phyloP scores from a whole-genome alignment of 2,797 vertebrate genomes.

The Diplodus sargus region DNA sequence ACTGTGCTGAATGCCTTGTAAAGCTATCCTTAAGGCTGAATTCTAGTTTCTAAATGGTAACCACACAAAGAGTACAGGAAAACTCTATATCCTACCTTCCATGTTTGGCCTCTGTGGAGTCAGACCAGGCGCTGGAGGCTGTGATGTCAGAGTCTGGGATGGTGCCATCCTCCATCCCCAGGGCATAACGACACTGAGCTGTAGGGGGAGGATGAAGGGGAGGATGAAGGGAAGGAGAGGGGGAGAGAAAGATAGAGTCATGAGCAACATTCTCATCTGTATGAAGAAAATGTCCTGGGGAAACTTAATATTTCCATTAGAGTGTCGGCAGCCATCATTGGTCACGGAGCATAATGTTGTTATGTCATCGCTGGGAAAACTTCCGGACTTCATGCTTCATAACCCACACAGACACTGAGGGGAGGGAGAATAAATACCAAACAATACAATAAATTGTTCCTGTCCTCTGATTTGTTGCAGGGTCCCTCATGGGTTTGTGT shows the following conservation, averaged over 20 bases:
- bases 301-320: constrained; percentile 74
- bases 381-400: constrained; percentile 62
- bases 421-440: constrained; percentile 13
- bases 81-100: constrained; percentile 85
- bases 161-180: constrained; percentile 94
- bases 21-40: constrained; percentile 2
- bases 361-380: constrained; percentile 76
- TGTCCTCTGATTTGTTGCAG: constrained; percentile 33
- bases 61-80: neutral
- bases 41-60: constrained; percentile 17
- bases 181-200: constrained; percentile 93
- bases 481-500: constrained; percentile 35
- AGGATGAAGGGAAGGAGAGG: constrained; percentile 30
- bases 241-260: constrained; percentile 35
- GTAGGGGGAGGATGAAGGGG: constrained; percentile 47
- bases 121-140: constrained; percentile 94
- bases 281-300: constrained; percentile 47
- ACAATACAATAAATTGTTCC: constrained; percentile 21
- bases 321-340: constrained; percentile 60
- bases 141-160: constrained; percentile 93
- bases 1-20: no score
- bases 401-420: constrained; percentile 38
- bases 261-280: constrained; percentile 54
- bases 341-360: constrained; percentile 64
- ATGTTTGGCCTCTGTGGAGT: constrained; percentile 94